phyloP scores from a whole-genome alignment of 2,113 vertebrate species.

The Junco hyemalis region DNA sequence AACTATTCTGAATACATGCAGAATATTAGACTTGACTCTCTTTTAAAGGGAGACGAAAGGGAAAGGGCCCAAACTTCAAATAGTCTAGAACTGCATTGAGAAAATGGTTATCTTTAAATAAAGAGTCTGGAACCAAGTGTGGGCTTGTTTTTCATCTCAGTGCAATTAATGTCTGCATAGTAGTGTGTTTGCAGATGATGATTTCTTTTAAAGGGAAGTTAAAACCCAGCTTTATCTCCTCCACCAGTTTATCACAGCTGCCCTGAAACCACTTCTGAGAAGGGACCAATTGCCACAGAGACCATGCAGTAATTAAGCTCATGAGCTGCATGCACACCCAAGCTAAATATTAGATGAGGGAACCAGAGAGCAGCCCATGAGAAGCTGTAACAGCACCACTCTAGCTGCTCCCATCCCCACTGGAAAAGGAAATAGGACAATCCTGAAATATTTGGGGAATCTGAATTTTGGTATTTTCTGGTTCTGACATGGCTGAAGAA shows the following conservation, averaged over 20 bases:
- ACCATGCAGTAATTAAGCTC: not conserved
- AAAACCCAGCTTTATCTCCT: not conserved
- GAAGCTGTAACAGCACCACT: not conserved
- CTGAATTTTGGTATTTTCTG: not conserved
- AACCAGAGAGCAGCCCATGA: not conserved
- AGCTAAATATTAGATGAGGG: not conserved
- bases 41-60: not conserved
- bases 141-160: not conserved
- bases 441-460: not conserved
- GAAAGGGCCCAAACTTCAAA: not conserved
- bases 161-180: not conserved
- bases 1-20: accelerated
- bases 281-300: conserved; percentile 11
- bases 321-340: not conserved
- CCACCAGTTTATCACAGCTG: not conserved
- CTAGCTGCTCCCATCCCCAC: not conserved
- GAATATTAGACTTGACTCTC: not conserved
- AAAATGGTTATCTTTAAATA: not conserved
- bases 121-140: not conserved
- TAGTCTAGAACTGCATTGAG: not conserved
- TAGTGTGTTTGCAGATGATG: not conserved
- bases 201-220: not conserved
- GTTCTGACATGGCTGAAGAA: not conserved
- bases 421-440: not conserved
- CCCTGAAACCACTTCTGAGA: conserved; percentile 23